Base-by-base conservation (phyloP, 2,797 vertebrate genomes). In the Argyrosomus regius region DNA sequence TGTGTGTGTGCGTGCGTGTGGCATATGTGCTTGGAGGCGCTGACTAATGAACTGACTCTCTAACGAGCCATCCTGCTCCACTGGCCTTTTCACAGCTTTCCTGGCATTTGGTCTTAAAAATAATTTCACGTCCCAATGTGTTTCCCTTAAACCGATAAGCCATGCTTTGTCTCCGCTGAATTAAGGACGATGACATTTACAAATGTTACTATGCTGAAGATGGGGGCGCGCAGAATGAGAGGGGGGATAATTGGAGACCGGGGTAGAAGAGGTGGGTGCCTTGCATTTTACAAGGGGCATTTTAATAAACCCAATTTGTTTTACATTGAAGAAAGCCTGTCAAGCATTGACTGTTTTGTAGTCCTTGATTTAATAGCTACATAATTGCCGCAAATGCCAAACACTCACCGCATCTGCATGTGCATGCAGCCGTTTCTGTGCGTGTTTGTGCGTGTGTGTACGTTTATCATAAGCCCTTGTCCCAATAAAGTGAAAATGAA, bases 91-190 rank as follows among this genome's bases (percentile, higher is more conserved):
- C 91, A 82, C 87, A 88, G 92, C 89, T 92, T 94, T 93, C 89
- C 88, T 96, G 95, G 89, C 94, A 95, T 94, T 95, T 95, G 90
- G 80, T 94, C 90, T 94, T 86, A 93, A 94, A 95, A 95, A 95
- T 94, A 95, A 96, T 96, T 96, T 95, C 95, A 94, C 93, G 93
- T 95, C 92, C 93, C 94, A 94, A 90, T 94, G 95, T 95, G 91
- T 94, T 95, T 93, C 89, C 89, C 90, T 92, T 92, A 93, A 94
- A 94, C 92, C 79, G 89, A 95, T 94, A 94, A 93, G 93, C 89
- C 90, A 88, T 78, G 92, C 93, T 95, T 93, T 94, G 91, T 95
- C 91, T 93, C 88, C 56, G 80, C 91, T 89, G 90, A 94, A 95
- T 95, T 95, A 94, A 90, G 92, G 91, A 94, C 70, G 85, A 93